These are phyloP conservation scores for Illadopsis cleaveri DNA, from an alignment of 2,113 vertebrate genomes.

Conservation along the genomic window DNA sequence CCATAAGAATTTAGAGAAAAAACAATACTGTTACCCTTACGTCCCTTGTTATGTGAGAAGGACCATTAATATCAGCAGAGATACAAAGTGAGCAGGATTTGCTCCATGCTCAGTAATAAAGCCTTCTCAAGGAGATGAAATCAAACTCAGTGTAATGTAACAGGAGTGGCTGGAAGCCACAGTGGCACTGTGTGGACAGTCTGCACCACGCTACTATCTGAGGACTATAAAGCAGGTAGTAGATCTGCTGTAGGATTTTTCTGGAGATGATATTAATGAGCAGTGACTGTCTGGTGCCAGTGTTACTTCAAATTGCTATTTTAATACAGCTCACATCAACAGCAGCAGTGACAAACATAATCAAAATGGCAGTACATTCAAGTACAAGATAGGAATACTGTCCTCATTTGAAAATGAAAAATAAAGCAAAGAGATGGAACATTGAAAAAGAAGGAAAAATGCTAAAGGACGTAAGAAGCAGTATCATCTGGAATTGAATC, in stretches of 20 bases:
- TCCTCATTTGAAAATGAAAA: neutral
- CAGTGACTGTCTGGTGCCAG: conserved; percentile 1
- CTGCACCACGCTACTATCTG: neutral
- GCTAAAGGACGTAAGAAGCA: neutral
- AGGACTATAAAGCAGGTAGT: neutral
- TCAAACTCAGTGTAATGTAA: neutral
- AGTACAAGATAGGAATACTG: neutral
- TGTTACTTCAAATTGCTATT: conserved; percentile 26
- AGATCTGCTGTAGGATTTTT: neutral
- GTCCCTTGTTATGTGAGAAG: neutral
- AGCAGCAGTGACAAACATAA: conserved; percentile 15
- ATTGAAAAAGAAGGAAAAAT: neutral
- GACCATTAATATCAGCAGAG: neutral
- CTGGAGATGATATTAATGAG: neutral
- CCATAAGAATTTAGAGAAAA: neutral
- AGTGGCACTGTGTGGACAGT: neutral
- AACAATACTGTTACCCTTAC: neutral
- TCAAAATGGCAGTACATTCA: neutral
- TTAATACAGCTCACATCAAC: conserved; percentile 31
- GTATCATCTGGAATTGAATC: neutral
- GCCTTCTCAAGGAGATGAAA: neutral
- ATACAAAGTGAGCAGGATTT: neutral
- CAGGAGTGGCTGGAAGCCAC: neutral
- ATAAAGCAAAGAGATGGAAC: neutral
- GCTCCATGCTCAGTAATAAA: neutral